phyloP scores from a whole-genome alignment of 2,113 vertebrate species.

The Corythornis madagascariensis region DNA sequence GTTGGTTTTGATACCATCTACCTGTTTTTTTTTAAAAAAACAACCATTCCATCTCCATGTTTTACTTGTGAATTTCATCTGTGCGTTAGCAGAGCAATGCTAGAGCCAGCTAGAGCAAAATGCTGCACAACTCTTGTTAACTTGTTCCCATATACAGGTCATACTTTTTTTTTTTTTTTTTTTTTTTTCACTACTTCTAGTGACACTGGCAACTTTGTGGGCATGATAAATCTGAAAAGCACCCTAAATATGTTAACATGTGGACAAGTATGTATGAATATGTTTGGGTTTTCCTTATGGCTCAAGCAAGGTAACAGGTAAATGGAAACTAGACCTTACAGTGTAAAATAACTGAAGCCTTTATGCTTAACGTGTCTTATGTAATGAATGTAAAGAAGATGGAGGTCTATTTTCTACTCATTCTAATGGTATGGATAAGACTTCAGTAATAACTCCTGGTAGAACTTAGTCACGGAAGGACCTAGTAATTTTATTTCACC shows the following conservation, averaged over 20 bases:
- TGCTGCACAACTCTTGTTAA: background rate
- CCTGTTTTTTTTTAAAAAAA: conserved; percentile 19
- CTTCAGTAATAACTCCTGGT: background rate
- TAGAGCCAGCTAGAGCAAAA: background rate
- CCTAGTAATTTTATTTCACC: background rate
- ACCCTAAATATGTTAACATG: background rate
- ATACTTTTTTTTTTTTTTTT: background rate
- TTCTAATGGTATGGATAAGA: background rate
- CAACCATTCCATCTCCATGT: background rate
- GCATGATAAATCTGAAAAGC: background rate
- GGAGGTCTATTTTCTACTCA: background rate
- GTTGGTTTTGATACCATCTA: conserved; percentile 51
- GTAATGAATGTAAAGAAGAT: background rate
- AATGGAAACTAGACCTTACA: background rate
- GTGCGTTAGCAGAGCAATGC: background rate
- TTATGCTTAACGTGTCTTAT: background rate
- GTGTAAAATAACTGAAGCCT: background rate
- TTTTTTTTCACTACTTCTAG: background rate
- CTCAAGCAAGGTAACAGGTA: background rate
- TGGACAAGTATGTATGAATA: background rate
- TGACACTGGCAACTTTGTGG: background rate
- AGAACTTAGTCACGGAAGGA: background rate
- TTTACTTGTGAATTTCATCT: conserved; percentile 4
- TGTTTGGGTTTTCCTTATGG: background rate
- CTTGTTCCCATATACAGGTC: background rate